A percentile compares a stretch with the other conserved stretches of the same genome.
Evolutionary conservation across 2,888 invertebrate species (phyloP).

Genomic region (Athalia circularis): DNA sequence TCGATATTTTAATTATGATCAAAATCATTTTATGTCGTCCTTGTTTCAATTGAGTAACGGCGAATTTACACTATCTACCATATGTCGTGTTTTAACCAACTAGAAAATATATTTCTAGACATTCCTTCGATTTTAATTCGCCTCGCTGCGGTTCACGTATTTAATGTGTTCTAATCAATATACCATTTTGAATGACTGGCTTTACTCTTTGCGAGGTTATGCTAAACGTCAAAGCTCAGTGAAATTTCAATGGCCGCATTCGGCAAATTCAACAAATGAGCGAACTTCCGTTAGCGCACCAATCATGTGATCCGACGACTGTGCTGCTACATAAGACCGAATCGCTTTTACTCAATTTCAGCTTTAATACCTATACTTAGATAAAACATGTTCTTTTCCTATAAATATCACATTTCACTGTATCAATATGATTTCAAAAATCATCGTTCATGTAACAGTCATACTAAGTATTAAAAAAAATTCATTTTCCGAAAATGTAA

Average conservation of each 20-base stretch:
- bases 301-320: neutral
- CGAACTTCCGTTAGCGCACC: too few relatives aligned
- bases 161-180: conserved; percentile 16
- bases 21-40: conserved; percentile 42
- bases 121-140: conserved; percentile 8
- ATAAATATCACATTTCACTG: too few relatives aligned
- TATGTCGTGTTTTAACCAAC: conserved; percentile 29
- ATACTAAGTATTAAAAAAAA: too few relatives aligned
- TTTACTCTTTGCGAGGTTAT: conserved; percentile 10
- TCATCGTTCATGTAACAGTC: too few relatives aligned
- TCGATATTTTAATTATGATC: conserved; percentile 57
- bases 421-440: too few relatives aligned
- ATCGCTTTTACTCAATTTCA: too few relatives aligned
- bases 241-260: too few relatives aligned
- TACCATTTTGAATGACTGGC: neutral
- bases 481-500: too few relatives aligned
- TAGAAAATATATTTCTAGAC: conserved; percentile 49
- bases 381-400: too few relatives aligned
- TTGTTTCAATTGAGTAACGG: conserved; percentile 48
- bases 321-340: too few relatives aligned
- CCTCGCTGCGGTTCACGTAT: neutral
- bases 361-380: too few relatives aligned
- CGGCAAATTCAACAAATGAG: too few relatives aligned
- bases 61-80: conserved; percentile 54
- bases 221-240: conserved; percentile 24